A percentile compares a stretch with the other conserved stretches of the same genome.
phyloP scores from a whole-genome alignment of 1,140 invertebrate species.

The Galleria mellonella region DNA sequence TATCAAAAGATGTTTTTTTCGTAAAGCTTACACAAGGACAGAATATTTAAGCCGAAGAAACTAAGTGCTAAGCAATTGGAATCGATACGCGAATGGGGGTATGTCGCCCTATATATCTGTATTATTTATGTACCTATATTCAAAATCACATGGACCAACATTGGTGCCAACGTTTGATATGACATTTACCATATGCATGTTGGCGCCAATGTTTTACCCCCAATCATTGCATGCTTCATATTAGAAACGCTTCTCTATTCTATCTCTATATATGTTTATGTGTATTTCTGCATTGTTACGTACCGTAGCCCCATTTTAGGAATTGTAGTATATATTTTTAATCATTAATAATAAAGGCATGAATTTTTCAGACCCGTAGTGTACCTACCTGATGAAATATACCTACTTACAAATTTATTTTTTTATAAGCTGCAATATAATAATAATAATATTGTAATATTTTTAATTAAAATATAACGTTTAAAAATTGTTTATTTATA shows the following conservation, averaged over 20 bases:
- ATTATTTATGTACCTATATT: conserved; percentile 12
- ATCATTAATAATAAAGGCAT: neutral
- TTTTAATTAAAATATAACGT: no score
- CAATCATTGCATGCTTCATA: conserved; percentile 11
- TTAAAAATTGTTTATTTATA: no score
- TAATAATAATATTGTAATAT: no score
- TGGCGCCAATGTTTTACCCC: conserved; percentile 20
- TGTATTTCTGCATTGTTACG: conserved; percentile 3
- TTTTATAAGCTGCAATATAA: no score
- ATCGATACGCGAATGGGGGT: conserved; percentile 89
- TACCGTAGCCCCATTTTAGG: conserved; percentile 6
- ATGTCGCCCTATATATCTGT: conserved; percentile 75
- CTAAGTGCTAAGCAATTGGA: conserved; percentile 90
- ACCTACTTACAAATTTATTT: no score
- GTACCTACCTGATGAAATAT: no score
- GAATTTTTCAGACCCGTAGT: neutral
- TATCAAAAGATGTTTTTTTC: conserved; percentile 69
- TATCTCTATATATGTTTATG: conserved; percentile 9
- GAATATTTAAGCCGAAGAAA: conserved; percentile 90
- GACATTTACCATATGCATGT: neutral
- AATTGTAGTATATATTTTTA: neutral
- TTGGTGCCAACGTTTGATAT: conserved; percentile 15
- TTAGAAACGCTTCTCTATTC: conserved; percentile 10
- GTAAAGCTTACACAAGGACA: conserved; percentile 92
- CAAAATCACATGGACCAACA: neutral